Evolutionary conservation across 1,140 invertebrate species (phyloP), one percentile per base, ranked within the genome.

Genomic region (Ceratitis capitata): DNA sequence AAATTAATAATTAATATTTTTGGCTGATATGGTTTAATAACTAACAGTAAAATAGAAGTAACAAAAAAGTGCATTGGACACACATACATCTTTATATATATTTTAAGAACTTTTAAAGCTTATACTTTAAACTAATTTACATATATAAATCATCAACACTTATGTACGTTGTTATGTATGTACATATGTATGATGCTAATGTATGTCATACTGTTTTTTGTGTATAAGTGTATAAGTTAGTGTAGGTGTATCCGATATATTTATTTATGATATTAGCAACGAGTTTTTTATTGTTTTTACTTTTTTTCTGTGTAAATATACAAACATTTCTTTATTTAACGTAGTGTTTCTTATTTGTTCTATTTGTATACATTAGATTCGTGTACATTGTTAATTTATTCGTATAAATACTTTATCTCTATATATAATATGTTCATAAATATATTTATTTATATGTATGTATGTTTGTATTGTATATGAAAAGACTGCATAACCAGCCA

Each of bases 151-250:
- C n/a, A n/a, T n/a, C n/a, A n/a, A n/a, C n/a, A n/a, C n/a, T n/a
- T 85, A 64, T 53, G 9, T 42, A 53, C n/a, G n/a, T n/a, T 56
- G n/a, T 61, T 84, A 84, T 84, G 56, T 39, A 61, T 42, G 1
- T 84, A 53, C 23, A 19, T 51, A 51, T 51, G n/a, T 35, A 49
- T 51, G 1, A 35, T 19, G 51, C 29, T n/a, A 35, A 19, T 56
- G 39, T 83, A n/a, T 58, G 49, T 9, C 19, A 51, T 51, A 53
- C 32, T 53, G 45, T 19, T 35, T 51, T 32, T 29, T 51, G 39
- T 32, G 5, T 49, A 56, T 83, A 56, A 19, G 4, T 69, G 35
- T 69, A 61, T n/a, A n/a, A n/a, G n/a, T 32, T 29, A 26, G 39
- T 32, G 5, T 49, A 56, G 53, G 35, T 35, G 4, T 69, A 69